Base-by-base conservation (phyloP, 2,113 vertebrate genomes). In the Recurvirostra avosetta region DNA sequence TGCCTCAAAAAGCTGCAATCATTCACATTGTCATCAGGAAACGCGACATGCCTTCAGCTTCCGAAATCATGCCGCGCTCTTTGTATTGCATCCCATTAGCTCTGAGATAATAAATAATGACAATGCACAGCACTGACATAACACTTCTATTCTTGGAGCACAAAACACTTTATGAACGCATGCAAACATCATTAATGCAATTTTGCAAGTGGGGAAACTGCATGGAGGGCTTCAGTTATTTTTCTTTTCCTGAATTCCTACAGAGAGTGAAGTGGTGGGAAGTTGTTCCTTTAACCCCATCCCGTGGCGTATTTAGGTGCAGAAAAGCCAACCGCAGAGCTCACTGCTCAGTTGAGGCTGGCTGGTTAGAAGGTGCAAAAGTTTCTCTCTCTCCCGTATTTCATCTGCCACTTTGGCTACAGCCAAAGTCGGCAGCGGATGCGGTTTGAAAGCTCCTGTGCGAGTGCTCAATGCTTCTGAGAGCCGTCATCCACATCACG, bases 291-390 rank as follows among this genome's bases (percentile, higher is more conserved):
- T 70, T 9, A 7, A 25, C 26, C 15, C 29, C 20, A 30, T 19
- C 38, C 73, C 3, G 0, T 8, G 77, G 36, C 25, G 36, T 6
- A 6, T 53, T n/a, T 3, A 14, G 26, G 21, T 5, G n/a, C 25
- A 66, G 38, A 38, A 81, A 34, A 85, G 36, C 27, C 66, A 70
- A 4, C 9, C 36, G 25, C 4, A 20, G 36, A 62, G 56, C 40
- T 38, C 10, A 19, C 9, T 12, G 19, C 62, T 40, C 22, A 8
- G 21, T 2, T 53, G 43, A 58, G 84, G 32, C 32, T 41, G 32
- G 47, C 62, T 80, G 56, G 21, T 3, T 11, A 27, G 41, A 25
- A 83, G 53, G 26, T 8, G 29, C n/a, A 36, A 38, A 45, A 55
- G 50, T 29, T 79, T 34, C 38, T 32, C 30, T n/a, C 65, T 49